Percentiles rank a stretch among this genome's conserved stretches.
Conservation (phyloP, 2,888 invertebrate species). For the Cyclophora punctaria region DNA sequence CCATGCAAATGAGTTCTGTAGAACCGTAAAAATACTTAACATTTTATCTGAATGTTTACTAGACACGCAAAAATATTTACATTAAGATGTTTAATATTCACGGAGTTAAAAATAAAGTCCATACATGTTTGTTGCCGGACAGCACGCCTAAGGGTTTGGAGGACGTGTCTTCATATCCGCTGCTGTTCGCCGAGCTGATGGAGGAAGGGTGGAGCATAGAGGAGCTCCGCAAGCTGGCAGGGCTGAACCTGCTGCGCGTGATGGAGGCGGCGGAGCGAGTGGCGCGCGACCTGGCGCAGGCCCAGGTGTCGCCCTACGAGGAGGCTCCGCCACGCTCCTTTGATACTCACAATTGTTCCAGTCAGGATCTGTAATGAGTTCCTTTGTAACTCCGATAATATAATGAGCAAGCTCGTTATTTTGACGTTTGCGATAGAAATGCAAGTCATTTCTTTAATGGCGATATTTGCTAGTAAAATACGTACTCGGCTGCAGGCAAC, state of each 20-base stretch:
- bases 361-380: constrained; percentile 69
- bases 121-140: constrained; percentile 7
- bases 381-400: not conserved
- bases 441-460: too few species aligned
- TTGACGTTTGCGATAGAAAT: too few species aligned
- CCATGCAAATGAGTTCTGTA: not conserved
- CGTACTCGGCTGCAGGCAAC: too few species aligned
- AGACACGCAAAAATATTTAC: too few species aligned
- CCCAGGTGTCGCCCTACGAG: constrained; percentile 83
- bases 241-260: constrained; percentile 84
- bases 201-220: constrained; percentile 87
- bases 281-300: constrained; percentile 81
- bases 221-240: constrained; percentile 85
- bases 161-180: constrained; percentile 86
- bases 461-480: too few species aligned
- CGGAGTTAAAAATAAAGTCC: too few species aligned
- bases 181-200: constrained; percentile 84
- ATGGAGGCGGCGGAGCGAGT: constrained; percentile 81
- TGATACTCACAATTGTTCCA: constrained; percentile 78
- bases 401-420: too few species aligned
- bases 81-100: too few species aligned
- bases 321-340: constrained; percentile 77
- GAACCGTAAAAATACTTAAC: too few species aligned
- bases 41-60: too few species aligned
- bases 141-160: constrained; percentile 89